Percentiles rank a stretch among this genome's conserved stretches.
phyloP scores from a whole-genome alignment of 1,140 invertebrate genomes.

The Zaprionus ghesquierei region DNA sequence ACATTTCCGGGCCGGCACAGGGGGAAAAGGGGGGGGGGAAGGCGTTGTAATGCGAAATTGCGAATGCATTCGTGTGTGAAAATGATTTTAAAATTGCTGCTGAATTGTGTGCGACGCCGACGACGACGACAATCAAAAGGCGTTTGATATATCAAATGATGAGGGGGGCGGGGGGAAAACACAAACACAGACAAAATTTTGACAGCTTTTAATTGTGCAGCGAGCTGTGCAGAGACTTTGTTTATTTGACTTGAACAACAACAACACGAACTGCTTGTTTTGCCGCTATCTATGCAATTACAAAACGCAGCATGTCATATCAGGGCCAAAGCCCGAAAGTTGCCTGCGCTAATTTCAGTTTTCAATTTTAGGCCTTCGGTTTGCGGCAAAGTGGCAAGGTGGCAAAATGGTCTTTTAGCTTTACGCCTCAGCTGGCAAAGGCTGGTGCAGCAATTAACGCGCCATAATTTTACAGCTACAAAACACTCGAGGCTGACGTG shows the following conservation, averaged over 20 bases:
- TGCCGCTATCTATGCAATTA: slow-evolving; percentile 27
- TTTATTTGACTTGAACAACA: slow-evolving; percentile 29
- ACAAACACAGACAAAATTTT: slow-evolving; percentile 56
- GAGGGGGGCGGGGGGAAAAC: slow-evolving; percentile 63
- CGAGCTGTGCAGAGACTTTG: slow-evolving; percentile 50
- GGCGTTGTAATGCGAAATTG: slow-evolving; percentile 27
- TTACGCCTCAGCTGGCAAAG: slow-evolving; percentile 71
- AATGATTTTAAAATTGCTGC: slow-evolving; percentile 77
- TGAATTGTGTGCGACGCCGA: slow-evolving; percentile 53
- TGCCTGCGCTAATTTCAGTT: too few species aligned
- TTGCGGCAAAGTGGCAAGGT: neutral
- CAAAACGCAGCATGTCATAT: slow-evolving; percentile 38
- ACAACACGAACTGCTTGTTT: neutral
- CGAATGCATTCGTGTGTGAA: slow-evolving; percentile 75
- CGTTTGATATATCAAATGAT: slow-evolving; percentile 54
- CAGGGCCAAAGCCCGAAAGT: slow-evolving; percentile 25
- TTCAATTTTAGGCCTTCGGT: neutral
- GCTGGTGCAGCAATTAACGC: slow-evolving; percentile 64
- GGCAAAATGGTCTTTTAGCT: slow-evolving; percentile 41
- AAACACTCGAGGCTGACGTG: slow-evolving; percentile 42
- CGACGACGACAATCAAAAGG: slow-evolving; percentile 67
- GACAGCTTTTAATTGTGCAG: slow-evolving; percentile 78
- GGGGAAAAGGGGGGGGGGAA: neutral
- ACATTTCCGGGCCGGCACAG: slow-evolving; percentile 60
- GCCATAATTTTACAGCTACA: slow-evolving; percentile 64